Evolutionary conservation across 2,797 vertebrate species (phyloP), one percentile per base, ranked within the genome.

Genomic region (Coilia nasus): DNA sequence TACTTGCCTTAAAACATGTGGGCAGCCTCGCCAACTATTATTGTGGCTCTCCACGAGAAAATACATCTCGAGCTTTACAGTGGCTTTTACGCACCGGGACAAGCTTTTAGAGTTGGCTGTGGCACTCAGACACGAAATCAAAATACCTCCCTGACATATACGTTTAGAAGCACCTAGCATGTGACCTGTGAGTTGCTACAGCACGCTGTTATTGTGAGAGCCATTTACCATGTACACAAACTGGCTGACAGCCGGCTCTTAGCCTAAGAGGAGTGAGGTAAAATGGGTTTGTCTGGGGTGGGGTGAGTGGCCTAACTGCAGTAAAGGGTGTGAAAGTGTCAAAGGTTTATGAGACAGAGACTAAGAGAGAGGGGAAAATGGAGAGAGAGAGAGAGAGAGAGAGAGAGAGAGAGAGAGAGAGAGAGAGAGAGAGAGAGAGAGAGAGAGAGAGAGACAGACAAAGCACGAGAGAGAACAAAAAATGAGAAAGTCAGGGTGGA

Each of bases 381-480:
- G 44, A 84, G 67, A 86, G 46, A 62, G 54, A 80, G 83, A 81
- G 88, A 86, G 60, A 35, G 31, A 11, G 0, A 19, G 46, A 25
- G 85, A 75, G 23, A 78, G 28, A 25, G 5, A 59, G 41, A 88
- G 17, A n/a, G 82, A 78, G 41, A 44, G 25, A 57, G 28, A 4
- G 25, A 59, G 6, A 17, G 15, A 78, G 83, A 25, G 4, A 82
- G 47, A 4, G 19, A 21, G 47, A 71, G 11, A 50, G 25, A 87
- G 86, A 86, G 90, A 41, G 28, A 71, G 3, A 83, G 31, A 41
- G 14, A 71, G 1, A 82, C 88, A 85, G 89, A 88, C 85, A 59
- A 82, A 10, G 87, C 31, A 82, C 64, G 83, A 88, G 62, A 9
- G 44, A 84, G 67, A 86, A 50, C 19, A 83, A 6, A 86, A 31